Base-by-base conservation (phyloP, 2,113 vertebrate species). In the Alligator sinensis region DNA sequence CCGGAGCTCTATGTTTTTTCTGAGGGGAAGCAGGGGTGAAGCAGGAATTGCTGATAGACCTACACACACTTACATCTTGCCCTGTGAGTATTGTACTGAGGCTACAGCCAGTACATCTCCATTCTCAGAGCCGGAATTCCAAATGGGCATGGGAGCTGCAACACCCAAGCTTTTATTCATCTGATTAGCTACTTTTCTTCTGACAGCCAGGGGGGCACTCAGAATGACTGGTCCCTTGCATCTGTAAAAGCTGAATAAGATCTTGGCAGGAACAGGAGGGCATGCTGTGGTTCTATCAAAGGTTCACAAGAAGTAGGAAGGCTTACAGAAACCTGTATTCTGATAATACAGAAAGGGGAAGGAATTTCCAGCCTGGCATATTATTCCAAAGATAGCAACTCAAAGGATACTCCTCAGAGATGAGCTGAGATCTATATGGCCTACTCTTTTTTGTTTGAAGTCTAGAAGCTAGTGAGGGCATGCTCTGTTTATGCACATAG, bases 221-320 rank as follows among this genome's bases (percentile, higher is more conserved):
- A 96, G 97, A 96, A 97, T 94, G 59, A 72, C 78, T 17, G 16
- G 63, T 63, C 11, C 62, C 87, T 86, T 17, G 13, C 66, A 34
- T 92, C 96, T 94, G 92, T 94, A 95, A 86, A 90, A 86, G 70
- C 79, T 93, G 93, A 95, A 95, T 91, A 89, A 91, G 79, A 78
- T 84, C 88, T 93, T 97, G 97, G 96, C 95, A 96, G 86, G 74
- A 70, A 86, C 58, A 24, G 30, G 77, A 88, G 94, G 88, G 93
- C 95, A 87, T 82, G 78, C 61, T 88, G 21, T 30, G 72, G 82
- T 78, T 96, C 88, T 87, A 72, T 86, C 91, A 90, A 19, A 91
- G 92, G 75, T 72, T 87, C 12, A 1, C 75, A 14, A 79, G 93
- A 64, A 90, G 82, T 1, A 0, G 47, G 3, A 34, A 30, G 24